Evolutionary conservation across 2,797 vertebrate genomes (phyloP).

Genomic region (Artibeus lituratus): DNA sequence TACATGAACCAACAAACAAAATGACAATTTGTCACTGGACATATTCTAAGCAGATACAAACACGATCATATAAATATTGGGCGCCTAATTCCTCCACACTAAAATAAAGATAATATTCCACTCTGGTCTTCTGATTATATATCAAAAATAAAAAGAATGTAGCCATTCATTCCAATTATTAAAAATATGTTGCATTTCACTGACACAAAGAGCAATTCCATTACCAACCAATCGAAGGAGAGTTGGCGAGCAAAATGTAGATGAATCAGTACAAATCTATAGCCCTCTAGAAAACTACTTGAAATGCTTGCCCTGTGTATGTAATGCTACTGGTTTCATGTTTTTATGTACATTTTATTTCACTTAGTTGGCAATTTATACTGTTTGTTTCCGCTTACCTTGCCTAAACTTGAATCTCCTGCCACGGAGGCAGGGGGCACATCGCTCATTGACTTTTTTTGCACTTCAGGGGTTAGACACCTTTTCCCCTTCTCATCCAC

Average conservation of each 20-base stretch:
- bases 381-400: slow-evolving; percentile 75
- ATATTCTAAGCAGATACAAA: background rate
- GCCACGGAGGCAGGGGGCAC: slow-evolving; percentile 24
- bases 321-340: background rate
- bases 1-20: background rate
- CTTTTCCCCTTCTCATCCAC: slow-evolving; percentile 77
- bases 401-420: slow-evolving; percentile 69
- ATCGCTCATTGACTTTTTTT: slow-evolving; percentile 69
- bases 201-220: background rate
- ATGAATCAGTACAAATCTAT: background rate
- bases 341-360: background rate
- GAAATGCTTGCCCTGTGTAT: background rate
- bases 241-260: background rate
- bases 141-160: slow-evolving; percentile 18
- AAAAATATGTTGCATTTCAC: background rate
- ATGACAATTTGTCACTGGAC: background rate
- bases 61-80: background rate
- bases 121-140: background rate
- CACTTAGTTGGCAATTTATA: background rate
- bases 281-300: background rate
- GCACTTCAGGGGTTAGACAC: slow-evolving; percentile 73
- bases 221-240: background rate
- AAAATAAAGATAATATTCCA: background rate
- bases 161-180: background rate
- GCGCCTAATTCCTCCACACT: background rate